Evolutionary conservation across 2,113 vertebrate species (phyloP).

Genomic region (Typhlomys cinereus): DNA sequence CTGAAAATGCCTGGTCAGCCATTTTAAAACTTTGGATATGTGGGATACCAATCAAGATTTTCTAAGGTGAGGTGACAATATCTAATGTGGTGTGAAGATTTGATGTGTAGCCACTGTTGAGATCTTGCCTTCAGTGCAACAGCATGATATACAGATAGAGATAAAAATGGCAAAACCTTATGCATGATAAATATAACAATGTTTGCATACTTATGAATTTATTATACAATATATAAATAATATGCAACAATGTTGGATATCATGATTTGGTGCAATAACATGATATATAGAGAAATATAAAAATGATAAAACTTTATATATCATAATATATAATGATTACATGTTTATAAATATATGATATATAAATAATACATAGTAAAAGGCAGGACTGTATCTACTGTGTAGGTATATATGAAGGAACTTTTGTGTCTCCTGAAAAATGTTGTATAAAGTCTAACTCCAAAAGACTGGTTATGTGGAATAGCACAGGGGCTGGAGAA

Average conservation of each 20-base stretch:
- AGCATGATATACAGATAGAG: neutral
- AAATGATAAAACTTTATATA: no score
- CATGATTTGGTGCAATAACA: neutral
- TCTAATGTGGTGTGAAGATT: fast-evolving
- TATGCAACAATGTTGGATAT: no score
- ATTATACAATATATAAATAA: neutral
- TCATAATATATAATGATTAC: neutral
- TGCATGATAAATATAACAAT: neutral
- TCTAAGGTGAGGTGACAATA: neutral
- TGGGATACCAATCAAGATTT: neutral
- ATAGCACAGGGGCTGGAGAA: neutral
- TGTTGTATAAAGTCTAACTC: neutral
- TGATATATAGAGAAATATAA: neutral
- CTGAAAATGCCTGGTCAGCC: neutral
- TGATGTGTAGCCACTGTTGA: neutral
- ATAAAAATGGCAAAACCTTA: neutral
- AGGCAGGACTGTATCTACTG: neutral
- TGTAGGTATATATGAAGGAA: neutral
- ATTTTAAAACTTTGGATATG: neutral
- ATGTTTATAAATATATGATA: neutral
- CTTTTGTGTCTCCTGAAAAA: neutral
- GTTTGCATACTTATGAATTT: neutral
- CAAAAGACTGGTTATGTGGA: neutral
- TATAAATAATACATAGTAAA: neutral
- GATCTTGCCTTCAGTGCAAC: neutral